Conservation (phyloP, 2,113 vertebrate genomes). For the Amphilophus citrinellus region DNA sequence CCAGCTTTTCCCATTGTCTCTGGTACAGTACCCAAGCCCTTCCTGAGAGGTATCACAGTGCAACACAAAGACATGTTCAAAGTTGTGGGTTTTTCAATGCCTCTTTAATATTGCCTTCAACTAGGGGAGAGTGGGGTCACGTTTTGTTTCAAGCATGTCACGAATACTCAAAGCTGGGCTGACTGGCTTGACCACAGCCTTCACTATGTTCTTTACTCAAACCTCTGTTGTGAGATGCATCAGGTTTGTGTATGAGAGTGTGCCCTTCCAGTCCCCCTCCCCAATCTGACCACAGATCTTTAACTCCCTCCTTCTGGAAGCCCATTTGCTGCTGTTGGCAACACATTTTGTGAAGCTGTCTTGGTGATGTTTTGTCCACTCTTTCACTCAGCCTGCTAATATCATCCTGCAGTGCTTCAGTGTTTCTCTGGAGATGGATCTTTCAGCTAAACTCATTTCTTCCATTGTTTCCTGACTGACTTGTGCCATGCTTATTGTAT, state of each 20-base stretch:
- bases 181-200: slow-evolving; percentile 21
- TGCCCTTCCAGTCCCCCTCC: neutral
- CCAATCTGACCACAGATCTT: neutral
- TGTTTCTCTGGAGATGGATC: no score
- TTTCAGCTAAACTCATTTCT: no score
- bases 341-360: no score
- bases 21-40: neutral
- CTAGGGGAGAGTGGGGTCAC: neutral
- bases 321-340: no score
- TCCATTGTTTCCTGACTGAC: no score
- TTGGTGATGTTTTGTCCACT: no score
- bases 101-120: slow-evolving; percentile 8
- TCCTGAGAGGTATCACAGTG: neutral
- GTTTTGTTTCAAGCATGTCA: slow-evolving; percentile 9
- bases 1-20: neutral
- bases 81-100: neutral
- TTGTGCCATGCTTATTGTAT: no score
- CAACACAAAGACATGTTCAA: neutral
- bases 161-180: slow-evolving; percentile 10
- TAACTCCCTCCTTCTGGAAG: no score
- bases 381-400: no score
- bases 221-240: slow-evolving; percentile 3
- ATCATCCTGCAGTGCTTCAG: no score
- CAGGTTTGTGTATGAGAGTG: neutral
- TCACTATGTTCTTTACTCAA: slow-evolving; percentile 19